phyloP scores from a whole-genome alignment of 2,797 vertebrate genomes.

The Micrastur ruficollis region DNA sequence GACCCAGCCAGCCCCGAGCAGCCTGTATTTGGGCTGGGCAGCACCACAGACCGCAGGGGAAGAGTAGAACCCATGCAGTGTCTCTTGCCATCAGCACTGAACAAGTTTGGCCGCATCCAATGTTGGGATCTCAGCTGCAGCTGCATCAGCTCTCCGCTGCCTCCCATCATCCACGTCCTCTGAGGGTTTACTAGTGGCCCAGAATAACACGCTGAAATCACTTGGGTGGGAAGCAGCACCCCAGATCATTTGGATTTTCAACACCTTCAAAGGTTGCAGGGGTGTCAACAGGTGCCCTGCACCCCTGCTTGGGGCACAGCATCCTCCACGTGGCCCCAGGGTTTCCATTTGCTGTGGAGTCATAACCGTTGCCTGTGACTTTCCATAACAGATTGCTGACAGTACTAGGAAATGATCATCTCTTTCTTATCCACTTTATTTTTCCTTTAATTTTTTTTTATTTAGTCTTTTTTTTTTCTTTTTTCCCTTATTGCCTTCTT shows the following conservation, averaged over 20 bases:
- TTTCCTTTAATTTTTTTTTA: neutral
- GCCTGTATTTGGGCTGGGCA: accelerated
- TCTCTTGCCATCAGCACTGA: neutral
- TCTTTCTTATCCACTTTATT: neutral
- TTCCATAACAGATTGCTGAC: neutral
- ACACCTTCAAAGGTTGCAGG: neutral
- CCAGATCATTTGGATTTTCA: neutral
- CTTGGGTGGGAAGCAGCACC: neutral
- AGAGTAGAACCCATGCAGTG: neutral
- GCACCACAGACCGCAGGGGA: neutral
- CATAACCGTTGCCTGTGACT: accelerated
- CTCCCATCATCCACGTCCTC: neutral
- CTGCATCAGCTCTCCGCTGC: neutral
- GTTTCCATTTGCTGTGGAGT: neutral
- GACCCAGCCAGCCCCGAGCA: neutral
- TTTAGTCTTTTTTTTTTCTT: neutral
- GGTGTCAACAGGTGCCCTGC: neutral
- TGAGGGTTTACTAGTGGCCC: accelerated
- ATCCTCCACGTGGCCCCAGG: accelerated
- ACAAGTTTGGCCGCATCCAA: no score
- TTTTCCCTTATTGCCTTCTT: neutral
- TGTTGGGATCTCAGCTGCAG: neutral
- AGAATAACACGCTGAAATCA: neutral
- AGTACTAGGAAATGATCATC: neutral
- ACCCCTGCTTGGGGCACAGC: neutral